phyloP scores from a whole-genome alignment of 2,113 vertebrate genomes.

The Phyllostomus discolor region DNA sequence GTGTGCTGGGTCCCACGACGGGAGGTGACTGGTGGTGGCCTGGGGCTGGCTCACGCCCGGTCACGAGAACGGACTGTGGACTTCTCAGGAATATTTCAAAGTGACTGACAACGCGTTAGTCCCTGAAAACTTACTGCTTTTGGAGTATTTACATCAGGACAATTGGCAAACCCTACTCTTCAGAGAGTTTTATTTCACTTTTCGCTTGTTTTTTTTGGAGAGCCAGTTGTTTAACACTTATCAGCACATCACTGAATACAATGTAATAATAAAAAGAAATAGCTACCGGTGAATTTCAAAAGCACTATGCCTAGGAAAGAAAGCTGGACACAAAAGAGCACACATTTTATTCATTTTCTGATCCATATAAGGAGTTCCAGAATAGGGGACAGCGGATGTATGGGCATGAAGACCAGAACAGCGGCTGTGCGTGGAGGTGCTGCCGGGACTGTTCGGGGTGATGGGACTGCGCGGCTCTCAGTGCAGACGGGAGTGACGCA shows the following conservation, averaged over 20 bases:
- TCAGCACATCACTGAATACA: background rate
- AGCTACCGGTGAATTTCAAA: background rate
- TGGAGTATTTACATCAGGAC: background rate
- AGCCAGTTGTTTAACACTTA: background rate
- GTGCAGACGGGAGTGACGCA: background rate
- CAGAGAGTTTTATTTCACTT: background rate
- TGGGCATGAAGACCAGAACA: background rate
- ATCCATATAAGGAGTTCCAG: background rate
- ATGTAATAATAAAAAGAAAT: background rate
- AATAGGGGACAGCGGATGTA: background rate
- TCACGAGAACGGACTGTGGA: background rate
- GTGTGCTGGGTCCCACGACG: too few relatives aligned
- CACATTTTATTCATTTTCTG: background rate
- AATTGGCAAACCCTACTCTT: background rate
- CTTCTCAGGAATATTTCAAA: background rate
- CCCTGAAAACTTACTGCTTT: background rate
- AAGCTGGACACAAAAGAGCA: background rate
- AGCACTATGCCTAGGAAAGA: background rate
- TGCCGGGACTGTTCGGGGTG: background rate
- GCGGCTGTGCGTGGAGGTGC: background rate
- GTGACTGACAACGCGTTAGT: background rate
- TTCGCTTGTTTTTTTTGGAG: background rate
- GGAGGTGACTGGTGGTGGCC: too few relatives aligned
- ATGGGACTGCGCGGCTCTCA: background rate
- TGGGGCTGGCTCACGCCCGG: accelerated